Base-by-base conservation (phyloP, 2,888 invertebrate species). In the Diaphora mendica region DNA sequence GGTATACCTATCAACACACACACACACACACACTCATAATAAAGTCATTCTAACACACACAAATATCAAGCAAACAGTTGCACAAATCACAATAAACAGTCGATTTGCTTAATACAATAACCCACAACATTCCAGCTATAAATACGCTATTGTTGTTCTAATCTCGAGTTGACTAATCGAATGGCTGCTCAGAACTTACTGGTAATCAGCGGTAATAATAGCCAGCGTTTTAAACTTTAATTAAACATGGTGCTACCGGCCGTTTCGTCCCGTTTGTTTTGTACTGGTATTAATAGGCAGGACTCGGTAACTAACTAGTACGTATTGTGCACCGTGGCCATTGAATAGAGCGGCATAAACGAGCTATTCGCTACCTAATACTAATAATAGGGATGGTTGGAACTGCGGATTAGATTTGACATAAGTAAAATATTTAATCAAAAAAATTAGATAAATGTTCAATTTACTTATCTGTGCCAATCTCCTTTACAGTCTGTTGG, bases 141-240 rank as follows among this genome's bases (percentile, higher is more conserved):
- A 93, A 93, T 93, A 92, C 86, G 72, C 87, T 88, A 93, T 92
- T 93, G 92, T 94, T 93, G 92, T 93, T 92, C 91, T 91, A 93
- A 93, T 92, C 88, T 89, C 79, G 87, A 83, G 90, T 90, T 90
- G 92, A 92, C 94, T 94, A 94, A 94, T 93, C 91, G 91, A 88
- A 85, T 71, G 80, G 82, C 72, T 76, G 82, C 76, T 83, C 82
- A 81, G 82, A 80, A 73, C 80, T 81, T 77, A 80, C 75, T 79
- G 82, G 88, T 89, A 89, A 91, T 89, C 87, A 88, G 87, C 74
- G 82, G 79, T 85, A 87, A 87, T 88, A 88, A 88, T 88, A 89
- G 87, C 80, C 65, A 78, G 76, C 77, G 82, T 77, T 88, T 76
- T 73, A 76, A 76, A 72, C 75, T 76, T 75, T 90, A 91, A 91